A percentile compares a stretch with the other conserved stretches of the same genome.
phyloP scores from a whole-genome alignment of 2,888 invertebrate genomes.

The Drosophila longiperda region DNA sequence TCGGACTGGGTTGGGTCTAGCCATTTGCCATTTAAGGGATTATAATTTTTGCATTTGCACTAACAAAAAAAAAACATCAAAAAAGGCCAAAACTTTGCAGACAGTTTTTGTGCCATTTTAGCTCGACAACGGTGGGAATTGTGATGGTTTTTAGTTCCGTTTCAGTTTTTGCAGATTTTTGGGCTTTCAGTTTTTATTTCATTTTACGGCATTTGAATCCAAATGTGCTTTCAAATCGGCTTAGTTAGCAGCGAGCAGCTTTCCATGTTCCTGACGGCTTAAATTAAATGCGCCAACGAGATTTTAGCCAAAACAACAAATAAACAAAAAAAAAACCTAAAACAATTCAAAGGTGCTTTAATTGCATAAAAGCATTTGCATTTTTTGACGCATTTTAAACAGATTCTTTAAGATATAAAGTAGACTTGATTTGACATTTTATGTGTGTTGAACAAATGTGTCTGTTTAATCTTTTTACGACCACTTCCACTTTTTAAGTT shows the following conservation, averaged over 20 bases:
- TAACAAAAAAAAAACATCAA: slow-evolving; percentile 55
- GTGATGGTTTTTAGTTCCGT: slow-evolving; percentile 51
- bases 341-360: slow-evolving; percentile 60
- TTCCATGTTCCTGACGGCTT: slow-evolving; percentile 66
- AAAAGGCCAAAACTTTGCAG: slow-evolving; percentile 69
- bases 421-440: not conserved
- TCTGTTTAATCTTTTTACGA: slow-evolving; percentile 61
- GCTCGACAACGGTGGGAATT: slow-evolving; percentile 36
- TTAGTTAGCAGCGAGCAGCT: slow-evolving; percentile 70
- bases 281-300: slow-evolving; percentile 69
- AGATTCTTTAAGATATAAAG: not conserved
- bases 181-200: slow-evolving; percentile 55
- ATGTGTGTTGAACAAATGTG: not conserved
- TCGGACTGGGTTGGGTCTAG: slow-evolving; percentile 12
- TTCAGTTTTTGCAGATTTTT: slow-evolving; percentile 35
- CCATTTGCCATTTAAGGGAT: slow-evolving; percentile 72
- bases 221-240: slow-evolving; percentile 80
- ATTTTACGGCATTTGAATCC: slow-evolving; percentile 75
- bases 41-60: slow-evolving; percentile 68
- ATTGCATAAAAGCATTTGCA: slow-evolving; percentile 46
- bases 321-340: slow-evolving; percentile 14
- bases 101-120: slow-evolving; percentile 72
- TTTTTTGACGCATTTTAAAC: slow-evolving; percentile 22
- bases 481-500: slow-evolving; percentile 22
- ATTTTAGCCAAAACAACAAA: slow-evolving; percentile 29